phyloP scores from a whole-genome alignment of 2,888 invertebrate species.

The Drosophila heteroneura region DNA sequence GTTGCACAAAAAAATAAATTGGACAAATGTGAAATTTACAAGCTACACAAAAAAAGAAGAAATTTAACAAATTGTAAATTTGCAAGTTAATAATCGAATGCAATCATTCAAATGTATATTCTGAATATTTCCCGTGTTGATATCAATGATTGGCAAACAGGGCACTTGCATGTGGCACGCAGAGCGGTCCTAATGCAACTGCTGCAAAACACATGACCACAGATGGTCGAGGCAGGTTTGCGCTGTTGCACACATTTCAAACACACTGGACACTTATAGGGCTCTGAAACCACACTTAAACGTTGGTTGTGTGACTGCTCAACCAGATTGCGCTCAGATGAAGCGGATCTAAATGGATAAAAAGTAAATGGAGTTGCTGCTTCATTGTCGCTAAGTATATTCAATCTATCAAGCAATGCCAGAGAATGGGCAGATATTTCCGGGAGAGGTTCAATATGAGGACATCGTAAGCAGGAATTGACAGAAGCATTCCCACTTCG shows the following conservation, averaged over 20 bases:
- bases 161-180: constrained; percentile 42
- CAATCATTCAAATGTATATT: constrained; percentile 46
- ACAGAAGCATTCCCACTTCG: neutral
- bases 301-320: neutral
- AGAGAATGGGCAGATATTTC: constrained; percentile 3
- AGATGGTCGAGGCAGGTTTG: constrained; percentile 48
- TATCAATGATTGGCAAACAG: constrained; percentile 49
- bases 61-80: neutral
- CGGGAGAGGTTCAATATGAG: neutral
- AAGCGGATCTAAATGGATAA: neutral
- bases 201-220: constrained; percentile 61
- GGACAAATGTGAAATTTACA: neutral
- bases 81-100: neutral
- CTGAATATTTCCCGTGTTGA: constrained; percentile 26
- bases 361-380: neutral
- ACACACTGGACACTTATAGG: constrained; percentile 57
- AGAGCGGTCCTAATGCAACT: constrained; percentile 51
- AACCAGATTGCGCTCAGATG: neutral
- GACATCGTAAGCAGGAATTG: neutral
- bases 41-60: neutral
- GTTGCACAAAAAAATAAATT: neutral
- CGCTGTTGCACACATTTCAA: constrained; percentile 34
- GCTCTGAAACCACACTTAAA: neutral
- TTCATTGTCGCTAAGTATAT: neutral
- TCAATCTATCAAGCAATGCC: constrained; percentile 10